These are phyloP conservation scores for Pangasianodon gigas DNA, from an alignment of 2,113 vertebrate species.

Conservation along the genomic window DNA sequence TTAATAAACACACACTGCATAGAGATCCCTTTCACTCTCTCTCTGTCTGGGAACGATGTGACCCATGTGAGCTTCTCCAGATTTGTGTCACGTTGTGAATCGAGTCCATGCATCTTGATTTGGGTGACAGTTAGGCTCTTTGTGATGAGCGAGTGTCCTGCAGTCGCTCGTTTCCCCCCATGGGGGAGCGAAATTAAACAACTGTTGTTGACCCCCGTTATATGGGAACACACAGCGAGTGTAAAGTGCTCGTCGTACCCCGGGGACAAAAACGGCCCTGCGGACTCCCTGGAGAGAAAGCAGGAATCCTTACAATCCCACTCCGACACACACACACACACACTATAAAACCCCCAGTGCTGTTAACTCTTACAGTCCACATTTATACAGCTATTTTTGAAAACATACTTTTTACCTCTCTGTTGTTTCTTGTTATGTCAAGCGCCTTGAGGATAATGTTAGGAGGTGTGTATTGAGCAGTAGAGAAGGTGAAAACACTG, in stretches of 20 bases:
- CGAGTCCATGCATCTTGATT: constrained; percentile 51
- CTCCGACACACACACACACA: constrained; percentile 10
- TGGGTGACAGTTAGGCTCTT: constrained; percentile 52
- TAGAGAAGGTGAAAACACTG: background rate
- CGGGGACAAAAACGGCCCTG: constrained; percentile 41
- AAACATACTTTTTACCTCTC: background rate
- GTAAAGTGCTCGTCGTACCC: constrained; percentile 43
- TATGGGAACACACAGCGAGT: constrained; percentile 52
- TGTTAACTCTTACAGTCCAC: constrained; percentile 15
- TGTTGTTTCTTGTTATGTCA: background rate
- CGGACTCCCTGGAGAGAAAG: constrained; percentile 47
- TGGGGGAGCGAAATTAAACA: constrained; percentile 56
- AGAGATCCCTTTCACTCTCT: constrained; percentile 44
- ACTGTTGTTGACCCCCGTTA: constrained; percentile 61
- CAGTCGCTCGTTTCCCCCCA: constrained; percentile 38
- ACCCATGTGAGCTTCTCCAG: constrained; percentile 50
- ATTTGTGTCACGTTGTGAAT: constrained; percentile 35
- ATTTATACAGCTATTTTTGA: background rate
- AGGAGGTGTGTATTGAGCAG: background rate
- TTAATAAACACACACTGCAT: constrained; percentile 32
- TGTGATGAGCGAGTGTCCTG: constrained; percentile 43
- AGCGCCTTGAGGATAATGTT: background rate
- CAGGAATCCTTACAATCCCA: constrained; percentile 51
- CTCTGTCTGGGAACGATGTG: constrained; percentile 49
- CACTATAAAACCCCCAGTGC: constrained; percentile 10